Evolutionary conservation across 2,797 vertebrate genomes (phyloP).

Genomic region (Fistularia commersonii): DNA sequence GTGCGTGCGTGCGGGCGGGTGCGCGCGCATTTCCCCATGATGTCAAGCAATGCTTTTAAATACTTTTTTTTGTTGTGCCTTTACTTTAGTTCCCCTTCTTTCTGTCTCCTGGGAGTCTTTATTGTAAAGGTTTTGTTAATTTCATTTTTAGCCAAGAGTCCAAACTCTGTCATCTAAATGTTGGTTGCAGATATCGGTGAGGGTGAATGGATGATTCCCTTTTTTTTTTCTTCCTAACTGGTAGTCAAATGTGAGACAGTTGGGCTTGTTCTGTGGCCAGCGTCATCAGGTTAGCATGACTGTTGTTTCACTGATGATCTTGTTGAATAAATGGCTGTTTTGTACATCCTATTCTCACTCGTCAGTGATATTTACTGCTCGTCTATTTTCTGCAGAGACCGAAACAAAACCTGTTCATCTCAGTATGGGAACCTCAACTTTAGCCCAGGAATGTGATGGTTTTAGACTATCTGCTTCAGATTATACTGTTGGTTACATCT

Average conservation of each 20-base stretch:
- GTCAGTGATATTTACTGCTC: too few relatives aligned
- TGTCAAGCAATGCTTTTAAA: conserved; percentile 6
- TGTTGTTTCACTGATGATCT: conserved; percentile 40
- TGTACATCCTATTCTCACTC: too few relatives aligned
- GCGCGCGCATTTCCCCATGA: conserved; percentile 14
- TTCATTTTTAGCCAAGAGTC: conserved; percentile 8
- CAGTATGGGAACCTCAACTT: too few relatives aligned
- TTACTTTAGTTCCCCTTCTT: conserved; percentile 31
- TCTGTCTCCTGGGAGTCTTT: conserved; percentile 9
- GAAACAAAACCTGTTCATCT: too few relatives aligned
- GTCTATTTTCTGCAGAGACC: too few relatives aligned
- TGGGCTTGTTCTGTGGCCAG: conserved; percentile 8
- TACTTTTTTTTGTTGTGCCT: conserved; percentile 24
- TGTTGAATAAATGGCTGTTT: conserved; percentile 22
- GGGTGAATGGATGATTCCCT: conserved; percentile 1
- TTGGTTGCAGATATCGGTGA: not conserved
- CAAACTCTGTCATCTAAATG: conserved; percentile 3
- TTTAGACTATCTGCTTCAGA: too few relatives aligned
- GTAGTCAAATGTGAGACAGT: conserved; percentile 6
- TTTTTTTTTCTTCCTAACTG: conserved; percentile 2
- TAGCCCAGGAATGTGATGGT: too few relatives aligned
- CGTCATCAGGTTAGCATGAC: conserved; percentile 9
- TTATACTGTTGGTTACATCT: too few relatives aligned
- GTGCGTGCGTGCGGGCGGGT: too few relatives aligned
- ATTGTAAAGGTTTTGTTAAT: conserved; percentile 14